phyloP scores from a whole-genome alignment of 1,140 invertebrate genomes.

The Chelonus insularis region DNA sequence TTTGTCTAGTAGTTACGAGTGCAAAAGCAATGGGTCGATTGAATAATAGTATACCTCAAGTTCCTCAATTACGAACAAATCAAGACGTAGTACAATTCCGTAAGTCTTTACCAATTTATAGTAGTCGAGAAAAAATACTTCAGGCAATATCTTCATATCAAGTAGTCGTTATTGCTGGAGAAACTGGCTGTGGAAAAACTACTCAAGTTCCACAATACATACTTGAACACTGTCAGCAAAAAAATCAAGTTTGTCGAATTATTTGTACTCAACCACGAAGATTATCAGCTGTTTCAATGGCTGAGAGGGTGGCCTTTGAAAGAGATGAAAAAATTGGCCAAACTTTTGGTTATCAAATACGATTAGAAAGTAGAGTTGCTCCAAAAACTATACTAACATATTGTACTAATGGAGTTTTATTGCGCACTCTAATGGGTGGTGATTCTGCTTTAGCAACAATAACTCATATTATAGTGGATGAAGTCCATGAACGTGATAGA shows the following conservation, averaged over 20 bases:
- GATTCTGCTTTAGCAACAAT: conserved; percentile 69
- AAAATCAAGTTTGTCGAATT: conserved; percentile 76
- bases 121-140: conserved; percentile 61
- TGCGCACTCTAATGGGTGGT: conserved; percentile 82
- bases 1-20: conserved; percentile 55
- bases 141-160: conserved; percentile 60
- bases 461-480: conserved; percentile 90
- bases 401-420: conserved; percentile 88
- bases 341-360: conserved; percentile 93
- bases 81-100: conserved; percentile 61
- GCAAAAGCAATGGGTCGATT: conserved; percentile 64
- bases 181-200: conserved; percentile 88
- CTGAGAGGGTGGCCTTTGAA: conserved; percentile 81
- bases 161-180: conserved; percentile 74
- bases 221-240: conserved; percentile 72
- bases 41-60: conserved; percentile 67
- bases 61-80: conserved; percentile 62
- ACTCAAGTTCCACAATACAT: conserved; percentile 92
- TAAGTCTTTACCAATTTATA: conserved; percentile 64
- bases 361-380: conserved; percentile 80
- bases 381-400: conserved; percentile 84
- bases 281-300: conserved; percentile 86
- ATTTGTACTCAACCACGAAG: conserved; percentile 92
- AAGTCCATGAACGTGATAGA: conserved; percentile 92
- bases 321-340: conserved; percentile 83